Base-by-base conservation (phyloP, 1,140 invertebrate species). In the Formica selysi region DNA sequence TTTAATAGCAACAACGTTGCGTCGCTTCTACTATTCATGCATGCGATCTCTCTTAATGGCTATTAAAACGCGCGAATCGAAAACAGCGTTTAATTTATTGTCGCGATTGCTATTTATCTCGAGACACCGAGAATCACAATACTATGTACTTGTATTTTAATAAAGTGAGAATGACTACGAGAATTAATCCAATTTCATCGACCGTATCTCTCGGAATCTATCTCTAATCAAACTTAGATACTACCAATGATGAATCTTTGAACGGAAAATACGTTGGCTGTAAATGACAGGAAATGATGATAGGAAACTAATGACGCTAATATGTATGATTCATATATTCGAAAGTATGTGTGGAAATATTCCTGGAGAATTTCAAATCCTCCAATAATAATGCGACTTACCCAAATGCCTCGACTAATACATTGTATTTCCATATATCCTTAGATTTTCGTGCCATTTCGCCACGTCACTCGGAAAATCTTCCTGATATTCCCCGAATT, bases 401-500 rank as follows among this genome's bases (percentile, higher is more conserved):
- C 80, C 57, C 3, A 13, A 32, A 19, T 8, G 54, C 48, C 41
- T 84, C 48, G 8, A 84, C 26, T 76, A 84, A 36, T 29, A 76
- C 54, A 3, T 76, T 76, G n/a, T 84, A 84, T 26, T 64, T 84
- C 80, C 80, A 84, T 6, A 36, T n/a, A 22, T 62, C 32, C 26
- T 62, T 26, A 8, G 7, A 61, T 1, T 41, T 70, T 57, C 48
- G 64, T 26, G 22, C 26, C 64, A 80, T 70, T 57, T 57, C 3
- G n/a, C 3, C n/a, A n/a, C n/a, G 44, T 70, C 62, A 22, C 16
- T 29, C 13, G 10, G 10, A 59, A 57, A 54, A 36, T 65, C 48
- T 19, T 3, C 5, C 2, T 22, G 16, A 51, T 32, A 41, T 64
- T 26, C n/a, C 4, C 13, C 5, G 5, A 80, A 38, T 51, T 19